Evolutionary conservation across 2,888 invertebrate species (phyloP), one percentile per base, ranked within the genome.

Genomic region (Drosophila barbarae): DNA sequence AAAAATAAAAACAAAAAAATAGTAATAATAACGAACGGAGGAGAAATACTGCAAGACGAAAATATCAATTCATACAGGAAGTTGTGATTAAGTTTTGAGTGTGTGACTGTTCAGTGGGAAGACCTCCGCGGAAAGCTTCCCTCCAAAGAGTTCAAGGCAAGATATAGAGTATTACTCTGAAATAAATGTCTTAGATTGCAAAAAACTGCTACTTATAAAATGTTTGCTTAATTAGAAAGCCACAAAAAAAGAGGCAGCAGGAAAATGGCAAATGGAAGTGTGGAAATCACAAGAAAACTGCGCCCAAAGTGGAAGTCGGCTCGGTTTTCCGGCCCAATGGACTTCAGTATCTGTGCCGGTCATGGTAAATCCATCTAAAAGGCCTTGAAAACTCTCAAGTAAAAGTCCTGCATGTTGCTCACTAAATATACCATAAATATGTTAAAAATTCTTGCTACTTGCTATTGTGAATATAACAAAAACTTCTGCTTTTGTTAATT

Each of bases 1-100:
- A 35, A 23, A 60, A 30, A 65, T 35, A 52, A 50, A 47, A 30
- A 60, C 51, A 38, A 69, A 39, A 39, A 39, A 21, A 7, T 39
- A 21, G 39, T 26, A 26, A 72, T 50, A 68, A 54, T 36, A 56
- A 13, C 55, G 53, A 56, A 53, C n/a, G 15, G 26, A 7, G 55
- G 46, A 21, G 36, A 36, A 66, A 57, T 67, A 74, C 74, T 57
- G 39, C 13, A 49, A 38, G 58, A 50, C 42, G 49, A 42, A 68
- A 49, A 49, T 53, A 77, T 77, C 68, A 77, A 69, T 75, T 70
- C 76, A 59, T 67, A 71, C 80, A 77, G 77, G 79, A 79, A 79
- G 79, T 79, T 82, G 79, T 79, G 78, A 84, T 84, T 79, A 79
- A 82, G 69, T 52, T 60, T 72, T 76, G 72, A 78, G 57, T 61